Evolutionary conservation across 2,888 invertebrate species (phyloP).

Genomic region (Asteroscopus sphinx): DNA sequence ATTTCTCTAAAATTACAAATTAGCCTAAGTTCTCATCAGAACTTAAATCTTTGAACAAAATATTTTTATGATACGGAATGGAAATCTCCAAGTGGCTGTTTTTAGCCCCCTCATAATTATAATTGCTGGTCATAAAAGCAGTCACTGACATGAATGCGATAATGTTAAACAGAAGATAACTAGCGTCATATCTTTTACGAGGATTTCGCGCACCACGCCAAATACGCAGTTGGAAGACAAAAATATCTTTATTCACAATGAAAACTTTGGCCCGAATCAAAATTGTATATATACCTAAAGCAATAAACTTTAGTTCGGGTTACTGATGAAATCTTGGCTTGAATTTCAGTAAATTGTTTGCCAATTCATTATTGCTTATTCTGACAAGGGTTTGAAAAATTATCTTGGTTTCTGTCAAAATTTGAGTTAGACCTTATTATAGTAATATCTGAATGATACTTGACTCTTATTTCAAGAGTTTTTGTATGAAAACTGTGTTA

Average conservation of each 20-base stretch:
- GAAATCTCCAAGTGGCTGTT: neutral
- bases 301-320: slow-evolving; percentile 19
- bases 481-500: too few species aligned
- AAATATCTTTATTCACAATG: slow-evolving; percentile 41
- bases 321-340: slow-evolving; percentile 19
- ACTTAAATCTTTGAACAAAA: neutral
- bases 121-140: slow-evolving; percentile 11
- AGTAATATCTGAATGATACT: too few species aligned
- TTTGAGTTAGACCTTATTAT: too few species aligned
- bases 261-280: slow-evolving; percentile 29
- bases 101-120: neutral
- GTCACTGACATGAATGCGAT: slow-evolving; percentile 28
- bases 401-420: too few species aligned
- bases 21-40: too few species aligned
- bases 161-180: slow-evolving; percentile 32
- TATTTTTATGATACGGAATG: neutral
- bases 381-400: too few species aligned
- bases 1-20: too few species aligned
- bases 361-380: too few species aligned
- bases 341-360: slow-evolving; percentile 7
- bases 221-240: slow-evolving; percentile 32
- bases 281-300: slow-evolving; percentile 27
- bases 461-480: too few species aligned
- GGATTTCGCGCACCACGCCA: slow-evolving; percentile 28
- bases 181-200: slow-evolving; percentile 48